Conservation (phyloP, 2,888 invertebrate genomes). For the Protophormia terraenovae region DNA sequence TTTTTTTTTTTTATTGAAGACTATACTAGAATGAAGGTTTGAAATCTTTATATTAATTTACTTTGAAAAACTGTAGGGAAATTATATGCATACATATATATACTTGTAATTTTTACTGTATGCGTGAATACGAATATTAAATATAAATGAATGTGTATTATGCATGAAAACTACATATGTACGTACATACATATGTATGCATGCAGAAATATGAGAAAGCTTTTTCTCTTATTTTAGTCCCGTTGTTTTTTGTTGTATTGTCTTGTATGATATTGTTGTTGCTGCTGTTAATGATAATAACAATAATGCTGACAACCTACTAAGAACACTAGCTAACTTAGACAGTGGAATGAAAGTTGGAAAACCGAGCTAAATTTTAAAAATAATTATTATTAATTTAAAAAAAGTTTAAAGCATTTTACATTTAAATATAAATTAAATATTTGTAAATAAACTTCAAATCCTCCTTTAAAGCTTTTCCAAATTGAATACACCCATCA, state of each 20-base stretch:
- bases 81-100: background rate
- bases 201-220: slow-evolving; percentile 15
- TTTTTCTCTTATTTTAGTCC: background rate
- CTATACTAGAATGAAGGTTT: too few relatives aligned
- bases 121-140: background rate
- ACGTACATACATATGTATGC: background rate
- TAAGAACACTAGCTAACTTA: background rate
- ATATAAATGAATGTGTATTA: background rate
- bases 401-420: too few relatives aligned
- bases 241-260: background rate
- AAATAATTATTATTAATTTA: too few relatives aligned
- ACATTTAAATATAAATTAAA: too few relatives aligned
- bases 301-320: background rate
- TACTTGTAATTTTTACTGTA: background rate
- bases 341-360: background rate
- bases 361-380: too few relatives aligned
- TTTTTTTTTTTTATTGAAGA: too few relatives aligned
- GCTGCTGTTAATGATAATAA: background rate
- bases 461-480: too few relatives aligned
- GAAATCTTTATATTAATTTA: too few relatives aligned
- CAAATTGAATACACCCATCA: too few relatives aligned
- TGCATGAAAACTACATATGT: background rate
- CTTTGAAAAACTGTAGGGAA: background rate
- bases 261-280: background rate
- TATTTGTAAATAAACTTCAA: too few relatives aligned